A percentile compares a stretch with the other conserved stretches of the same genome.
phyloP scores from a whole-genome alignment of 2,113 vertebrate species.

The Laterallus jamaicensis region DNA sequence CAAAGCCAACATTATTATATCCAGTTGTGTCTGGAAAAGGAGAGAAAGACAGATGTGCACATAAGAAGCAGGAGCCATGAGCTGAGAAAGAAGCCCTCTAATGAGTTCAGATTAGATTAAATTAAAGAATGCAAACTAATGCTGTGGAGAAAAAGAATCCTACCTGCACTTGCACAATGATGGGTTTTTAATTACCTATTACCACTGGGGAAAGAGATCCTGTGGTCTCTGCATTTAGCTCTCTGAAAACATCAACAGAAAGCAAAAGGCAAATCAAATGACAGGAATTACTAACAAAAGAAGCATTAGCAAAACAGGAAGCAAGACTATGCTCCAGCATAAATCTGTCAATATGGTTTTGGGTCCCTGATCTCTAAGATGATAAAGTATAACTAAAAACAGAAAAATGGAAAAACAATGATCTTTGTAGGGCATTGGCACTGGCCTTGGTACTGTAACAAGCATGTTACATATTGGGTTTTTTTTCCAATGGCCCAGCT shows the following conservation, averaged over 20 bases:
- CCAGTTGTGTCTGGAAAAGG: neutral
- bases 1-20: neutral
- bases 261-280: neutral
- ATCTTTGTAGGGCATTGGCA: neutral
- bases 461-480: neutral
- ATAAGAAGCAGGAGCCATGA: neutral
- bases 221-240: neutral
- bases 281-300: neutral
- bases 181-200: neutral
- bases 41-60: neutral
- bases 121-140: neutral
- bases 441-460: neutral
- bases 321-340: neutral
- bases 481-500: neutral
- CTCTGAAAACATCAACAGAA: neutral
- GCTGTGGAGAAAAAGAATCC: neutral
- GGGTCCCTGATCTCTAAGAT: neutral
- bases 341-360: neutral
- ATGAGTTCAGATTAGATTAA: conserved; percentile 2
- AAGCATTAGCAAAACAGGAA: neutral
- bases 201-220: neutral
- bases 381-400: neutral
- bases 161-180: neutral
- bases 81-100: neutral
- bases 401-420: neutral